Conservation (phyloP, 2,797 vertebrate genomes). For the Hafferia zeledoni region DNA sequence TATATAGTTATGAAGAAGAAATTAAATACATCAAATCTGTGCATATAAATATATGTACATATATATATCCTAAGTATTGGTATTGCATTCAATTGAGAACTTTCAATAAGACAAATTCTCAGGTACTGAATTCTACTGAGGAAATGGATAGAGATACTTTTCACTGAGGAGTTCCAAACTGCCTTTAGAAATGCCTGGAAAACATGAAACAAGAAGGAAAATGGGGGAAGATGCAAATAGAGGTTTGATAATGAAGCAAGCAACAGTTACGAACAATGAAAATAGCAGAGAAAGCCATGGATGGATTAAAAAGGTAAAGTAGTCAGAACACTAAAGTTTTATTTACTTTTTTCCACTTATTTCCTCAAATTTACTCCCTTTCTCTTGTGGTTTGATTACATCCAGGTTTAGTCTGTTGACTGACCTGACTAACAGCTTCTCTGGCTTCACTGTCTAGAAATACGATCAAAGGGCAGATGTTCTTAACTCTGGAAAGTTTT, state of each 20-base stretch:
- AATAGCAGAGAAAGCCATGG: neutral
- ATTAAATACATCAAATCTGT: neutral
- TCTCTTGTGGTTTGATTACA: neutral
- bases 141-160: neutral
- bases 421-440: slow-evolving; percentile 11
- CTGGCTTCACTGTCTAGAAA: slow-evolving; percentile 26
- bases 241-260: neutral
- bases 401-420: neutral
- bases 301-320: neutral
- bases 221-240: neutral
- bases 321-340: neutral
- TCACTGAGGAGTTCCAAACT: neutral
- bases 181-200: neutral
- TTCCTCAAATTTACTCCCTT: neutral
- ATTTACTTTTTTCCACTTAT: neutral
- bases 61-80: neutral
- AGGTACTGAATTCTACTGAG: neutral
- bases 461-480: slow-evolving; percentile 51
- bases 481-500: slow-evolving; percentile 60
- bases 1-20: neutral
- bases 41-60: neutral
- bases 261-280: neutral
- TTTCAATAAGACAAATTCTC: neutral
- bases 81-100: neutral
- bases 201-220: neutral